Percentiles rank a stretch among this genome's conserved stretches.
These are phyloP conservation scores for Oceanodroma leucorhoa DNA, from an alignment of 2,797 vertebrate species.

Conservation along the genomic window DNA sequence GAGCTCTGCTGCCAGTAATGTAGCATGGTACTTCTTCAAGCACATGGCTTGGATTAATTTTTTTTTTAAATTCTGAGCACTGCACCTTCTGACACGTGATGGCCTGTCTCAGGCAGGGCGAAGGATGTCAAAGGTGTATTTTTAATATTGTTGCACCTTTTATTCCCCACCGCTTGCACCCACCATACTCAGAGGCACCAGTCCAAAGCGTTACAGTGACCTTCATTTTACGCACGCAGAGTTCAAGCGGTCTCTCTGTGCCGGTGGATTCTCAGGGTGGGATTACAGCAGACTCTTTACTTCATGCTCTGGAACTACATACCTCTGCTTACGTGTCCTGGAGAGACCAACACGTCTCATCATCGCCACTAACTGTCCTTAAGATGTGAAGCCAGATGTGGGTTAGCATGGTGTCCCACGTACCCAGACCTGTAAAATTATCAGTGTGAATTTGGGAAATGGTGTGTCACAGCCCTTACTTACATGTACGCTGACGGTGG, in stretches of 20 bases:
- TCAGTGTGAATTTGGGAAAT: neutral
- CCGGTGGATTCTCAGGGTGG: neutral
- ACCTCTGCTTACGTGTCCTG: neutral
- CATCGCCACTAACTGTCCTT: fast-evolving
- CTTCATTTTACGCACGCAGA: fast-evolving
- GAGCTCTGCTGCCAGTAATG: neutral
- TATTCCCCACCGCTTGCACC: neutral
- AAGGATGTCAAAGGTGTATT: neutral
- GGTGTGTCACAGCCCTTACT: neutral
- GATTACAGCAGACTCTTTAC: neutral
- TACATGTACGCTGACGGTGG: fast-evolving
- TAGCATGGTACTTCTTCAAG: fast-evolving
- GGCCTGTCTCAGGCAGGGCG: neutral
- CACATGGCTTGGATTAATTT: neutral
- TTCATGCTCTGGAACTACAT: neutral
- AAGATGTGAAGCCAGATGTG: fast-evolving
- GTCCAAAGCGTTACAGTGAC: neutral
- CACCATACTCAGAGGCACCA: neutral
- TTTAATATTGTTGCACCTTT: neutral
- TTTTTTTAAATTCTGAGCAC: neutral
- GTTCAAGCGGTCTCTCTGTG: no score
- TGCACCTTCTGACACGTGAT: neutral
- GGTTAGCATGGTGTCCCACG: fast-evolving
- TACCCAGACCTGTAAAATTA: neutral
- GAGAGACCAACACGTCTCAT: neutral